Conservation (phyloP, 2,797 vertebrate species). For the Cryptoblepharus egeriae region DNA sequence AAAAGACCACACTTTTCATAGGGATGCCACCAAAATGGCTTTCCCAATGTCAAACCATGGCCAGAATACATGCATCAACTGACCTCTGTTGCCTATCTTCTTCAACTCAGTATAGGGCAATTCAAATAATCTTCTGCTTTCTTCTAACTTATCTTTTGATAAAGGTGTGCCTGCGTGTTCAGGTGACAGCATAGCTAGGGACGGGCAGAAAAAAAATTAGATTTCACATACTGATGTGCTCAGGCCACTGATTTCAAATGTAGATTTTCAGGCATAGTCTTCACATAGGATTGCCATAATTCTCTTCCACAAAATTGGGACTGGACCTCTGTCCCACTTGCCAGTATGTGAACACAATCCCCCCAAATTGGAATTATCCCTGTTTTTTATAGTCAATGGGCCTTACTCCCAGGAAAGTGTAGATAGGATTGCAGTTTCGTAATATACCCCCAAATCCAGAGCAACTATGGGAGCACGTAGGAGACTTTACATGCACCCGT, state of each 20-base stretch:
- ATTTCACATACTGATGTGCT: not conserved
- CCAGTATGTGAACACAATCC: too few species aligned
- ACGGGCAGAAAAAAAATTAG: not conserved
- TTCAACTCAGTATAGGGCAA: constrained; percentile 3
- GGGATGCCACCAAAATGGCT: not conserved
- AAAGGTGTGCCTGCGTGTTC: not conserved
- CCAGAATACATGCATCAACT: not conserved
- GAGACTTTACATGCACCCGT: too few species aligned
- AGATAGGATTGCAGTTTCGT: too few species aligned
- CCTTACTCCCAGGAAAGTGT: too few species aligned
- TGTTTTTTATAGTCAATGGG: too few species aligned
- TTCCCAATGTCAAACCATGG: not conserved
- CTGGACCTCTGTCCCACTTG: too few species aligned
- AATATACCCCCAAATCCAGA: too few species aligned
- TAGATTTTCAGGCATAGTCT: not conserved
- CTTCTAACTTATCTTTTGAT: not conserved
- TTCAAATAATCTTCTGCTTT: constrained; percentile 4
- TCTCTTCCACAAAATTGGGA: too few species aligned
- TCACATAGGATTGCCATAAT: too few species aligned
- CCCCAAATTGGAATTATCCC: too few species aligned
- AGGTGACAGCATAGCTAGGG: not conserved
- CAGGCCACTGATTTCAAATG: not conserved
- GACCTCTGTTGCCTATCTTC: constrained; percentile 14
- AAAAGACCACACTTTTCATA: not conserved
- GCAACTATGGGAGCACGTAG: too few species aligned